A percentile compares a stretch with the other conserved stretches of the same genome.
Evolutionary conservation across 2,888 invertebrate genomes (phyloP).

Genomic region (Pasiphila rectangulata): DNA sequence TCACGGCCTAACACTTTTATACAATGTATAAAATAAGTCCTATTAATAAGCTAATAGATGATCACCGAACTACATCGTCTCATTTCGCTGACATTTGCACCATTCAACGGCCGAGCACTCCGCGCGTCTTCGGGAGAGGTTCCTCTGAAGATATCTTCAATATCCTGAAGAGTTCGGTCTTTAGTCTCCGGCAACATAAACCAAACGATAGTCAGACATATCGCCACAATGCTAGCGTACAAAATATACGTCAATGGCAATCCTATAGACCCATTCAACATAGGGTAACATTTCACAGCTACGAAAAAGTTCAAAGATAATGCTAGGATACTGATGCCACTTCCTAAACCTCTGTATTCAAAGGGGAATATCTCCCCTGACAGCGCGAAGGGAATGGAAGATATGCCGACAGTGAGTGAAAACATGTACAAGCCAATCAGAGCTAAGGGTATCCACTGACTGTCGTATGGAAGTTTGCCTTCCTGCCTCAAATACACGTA

Average conservation of each 20-base stretch:
- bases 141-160: conserved; percentile 80
- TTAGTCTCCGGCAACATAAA: conserved; percentile 85
- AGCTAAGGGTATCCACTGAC: conserved; percentile 71
- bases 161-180: conserved; percentile 83
- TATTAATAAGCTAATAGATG: conserved; percentile 45
- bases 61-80: conserved; percentile 67
- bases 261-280: conserved; percentile 74
- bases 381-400: conserved; percentile 86
- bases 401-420: conserved; percentile 81
- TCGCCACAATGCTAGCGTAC: conserved; percentile 79
- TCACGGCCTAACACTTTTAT: conserved; percentile 26
- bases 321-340: conserved; percentile 82
- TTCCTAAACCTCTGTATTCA: conserved; percentile 82
- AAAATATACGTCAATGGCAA: conserved; percentile 81
- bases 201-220: conserved; percentile 76
- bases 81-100: conserved; percentile 38
- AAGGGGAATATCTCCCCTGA: conserved; percentile 86
- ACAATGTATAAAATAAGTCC: conserved; percentile 28
- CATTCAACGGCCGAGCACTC: conserved; percentile 53
- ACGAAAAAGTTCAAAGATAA: conserved; percentile 84
- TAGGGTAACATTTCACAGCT: conserved; percentile 84
- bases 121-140: conserved; percentile 44
- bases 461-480: conserved; percentile 51
- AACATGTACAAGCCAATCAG: conserved; percentile 79
- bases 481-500: conserved; percentile 64